Base-by-base conservation (phyloP, 2,888 invertebrate species). In the Balanococcus diminutus region DNA sequence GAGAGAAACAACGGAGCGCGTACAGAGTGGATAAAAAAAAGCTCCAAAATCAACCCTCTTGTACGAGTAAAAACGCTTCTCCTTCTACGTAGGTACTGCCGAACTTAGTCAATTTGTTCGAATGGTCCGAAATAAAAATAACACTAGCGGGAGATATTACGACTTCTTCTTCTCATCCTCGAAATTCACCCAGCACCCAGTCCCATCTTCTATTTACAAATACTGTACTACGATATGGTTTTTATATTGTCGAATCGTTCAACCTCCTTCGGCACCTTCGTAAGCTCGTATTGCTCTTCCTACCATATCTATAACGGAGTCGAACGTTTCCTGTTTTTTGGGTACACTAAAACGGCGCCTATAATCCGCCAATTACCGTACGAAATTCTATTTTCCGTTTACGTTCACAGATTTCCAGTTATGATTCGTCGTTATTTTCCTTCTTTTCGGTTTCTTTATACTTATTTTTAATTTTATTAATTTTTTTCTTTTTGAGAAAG, bases 111-210 rank as follows among this genome's bases (percentile, higher is more conserved):
- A 85, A 85, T 85, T 85, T 85, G 85, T 85, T 79, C 75, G 85
- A 85, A 85, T 85, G 79, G 85, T 75, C 85, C 85, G 85, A 85
- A 85, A 85, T 85, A 85, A 85, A 85, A 85, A 85, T 85, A 85
- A 85, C 39, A 72, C 79, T 79, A 85, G 85, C 22, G 79, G 85
- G 79, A 75, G 85, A 83, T 46, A 85, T 85, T 85, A 85, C 79
- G 67, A 61, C 82, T 51, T 82, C 51, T 51, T 72, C 14, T 8
- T 31, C 67, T 9, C 25, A 14, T 25, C 25, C 25, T 5, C n/a
- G n/a, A n/a, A n/a, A n/a, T n/a, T n/a, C n/a, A n/a, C n/a, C n/a
- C n/a, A n/a, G n/a, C n/a, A n/a, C 8, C 39, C 2, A 32, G n/a
- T 19, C 16, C 8, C 42, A 81, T 39, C n/a, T n/a, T n/a, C n/a